Percentiles rank a stretch among this genome's conserved stretches.
Conservation (phyloP, 2,888 invertebrate genomes). For the Morinoia aosen region DNA sequence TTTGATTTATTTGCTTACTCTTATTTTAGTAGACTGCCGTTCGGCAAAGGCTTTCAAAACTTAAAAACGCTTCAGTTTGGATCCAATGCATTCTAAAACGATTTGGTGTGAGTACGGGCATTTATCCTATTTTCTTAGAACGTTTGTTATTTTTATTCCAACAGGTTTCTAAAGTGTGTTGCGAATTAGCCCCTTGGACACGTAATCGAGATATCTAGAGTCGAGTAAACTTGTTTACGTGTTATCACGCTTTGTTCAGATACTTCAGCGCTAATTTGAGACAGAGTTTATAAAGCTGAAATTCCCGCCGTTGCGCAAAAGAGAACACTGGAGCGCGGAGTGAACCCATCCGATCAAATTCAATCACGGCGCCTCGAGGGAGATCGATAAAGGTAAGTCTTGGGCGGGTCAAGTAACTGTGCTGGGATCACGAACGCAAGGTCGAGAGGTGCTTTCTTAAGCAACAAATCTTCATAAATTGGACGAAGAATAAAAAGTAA, state of each 20-base stretch:
- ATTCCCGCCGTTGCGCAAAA: neutral
- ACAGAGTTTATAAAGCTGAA: neutral
- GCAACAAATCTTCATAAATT: neutral
- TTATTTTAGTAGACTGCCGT: neutral
- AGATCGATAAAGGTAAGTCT: neutral
- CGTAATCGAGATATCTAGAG: neutral
- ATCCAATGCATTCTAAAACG: neutral
- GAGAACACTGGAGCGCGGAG: neutral
- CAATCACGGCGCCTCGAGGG: neutral
- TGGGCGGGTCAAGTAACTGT: neutral
- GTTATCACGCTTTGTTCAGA: neutral
- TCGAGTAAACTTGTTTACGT: neutral
- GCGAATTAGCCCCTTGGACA: neutral
- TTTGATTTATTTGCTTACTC: neutral
- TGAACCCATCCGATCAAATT: neutral
- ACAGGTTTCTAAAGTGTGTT: neutral
- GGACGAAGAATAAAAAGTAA: neutral
- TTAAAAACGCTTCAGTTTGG: neutral
- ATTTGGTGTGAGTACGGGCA: neutral
- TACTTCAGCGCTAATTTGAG: neutral
- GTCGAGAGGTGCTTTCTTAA: neutral
- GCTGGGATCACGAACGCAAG: neutral
- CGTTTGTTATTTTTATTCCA: neutral
- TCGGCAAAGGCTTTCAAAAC: neutral
- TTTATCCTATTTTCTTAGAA: neutral